phyloP scores from a whole-genome alignment of 2,797 vertebrate genomes.

The Staurois parvus region DNA sequence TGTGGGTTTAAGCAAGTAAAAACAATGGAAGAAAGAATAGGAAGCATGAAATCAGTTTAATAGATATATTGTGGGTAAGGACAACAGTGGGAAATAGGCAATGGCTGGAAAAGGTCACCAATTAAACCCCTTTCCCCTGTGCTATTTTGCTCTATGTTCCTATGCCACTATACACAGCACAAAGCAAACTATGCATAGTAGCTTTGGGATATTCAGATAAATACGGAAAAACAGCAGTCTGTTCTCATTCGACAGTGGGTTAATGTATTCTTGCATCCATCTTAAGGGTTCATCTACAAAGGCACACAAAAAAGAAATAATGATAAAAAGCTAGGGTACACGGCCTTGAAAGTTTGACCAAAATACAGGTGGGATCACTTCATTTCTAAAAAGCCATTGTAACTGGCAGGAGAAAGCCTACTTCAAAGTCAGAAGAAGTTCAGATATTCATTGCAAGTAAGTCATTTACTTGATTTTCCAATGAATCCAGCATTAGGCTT shows the following conservation, averaged over 20 bases:
- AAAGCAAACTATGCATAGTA: neutral
- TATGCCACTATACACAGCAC: neutral
- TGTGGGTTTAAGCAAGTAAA: neutral
- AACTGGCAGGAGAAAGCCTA: slow-evolving; percentile 63
- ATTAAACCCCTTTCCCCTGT: neutral
- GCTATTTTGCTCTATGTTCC: neutral
- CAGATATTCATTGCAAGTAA: slow-evolving; percentile 75
- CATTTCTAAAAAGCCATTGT: slow-evolving; percentile 69
- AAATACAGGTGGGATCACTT: slow-evolving; percentile 72
- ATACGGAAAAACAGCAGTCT: neutral
- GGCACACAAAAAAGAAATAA: neutral
- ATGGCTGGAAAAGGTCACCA: neutral
- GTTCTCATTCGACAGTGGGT: neutral
- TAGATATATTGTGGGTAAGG: neutral
- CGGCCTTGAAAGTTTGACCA: slow-evolving; percentile 18
- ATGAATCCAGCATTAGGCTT: slow-evolving; percentile 82
- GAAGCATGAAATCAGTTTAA: neutral
- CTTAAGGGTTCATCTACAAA: neutral
- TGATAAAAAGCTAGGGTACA: neutral
- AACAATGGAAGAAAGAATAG: neutral
- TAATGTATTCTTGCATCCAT: neutral
- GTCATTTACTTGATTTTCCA: slow-evolving; percentile 83
- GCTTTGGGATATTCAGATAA: neutral
- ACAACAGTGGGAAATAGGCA: neutral
- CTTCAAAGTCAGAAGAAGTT: slow-evolving; percentile 73